phyloP scores from a whole-genome alignment of 2,888 invertebrate genomes.

The Hofmannophila pseudospretella region DNA sequence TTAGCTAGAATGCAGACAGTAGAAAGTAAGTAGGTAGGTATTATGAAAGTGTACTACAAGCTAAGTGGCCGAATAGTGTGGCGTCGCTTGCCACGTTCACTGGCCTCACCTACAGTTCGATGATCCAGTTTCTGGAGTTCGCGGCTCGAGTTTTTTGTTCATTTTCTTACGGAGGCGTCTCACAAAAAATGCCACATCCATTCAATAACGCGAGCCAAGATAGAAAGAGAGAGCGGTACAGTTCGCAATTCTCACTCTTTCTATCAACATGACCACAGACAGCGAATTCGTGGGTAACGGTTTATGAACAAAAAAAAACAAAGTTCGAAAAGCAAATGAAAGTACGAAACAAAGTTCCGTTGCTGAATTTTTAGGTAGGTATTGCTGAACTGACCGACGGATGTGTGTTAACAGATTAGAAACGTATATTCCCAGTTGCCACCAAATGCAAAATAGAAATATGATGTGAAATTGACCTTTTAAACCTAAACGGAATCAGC shows the following conservation, averaged over 20 bases:
- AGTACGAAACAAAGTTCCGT: conserved; percentile 43
- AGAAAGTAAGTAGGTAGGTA: conserved; percentile 10
- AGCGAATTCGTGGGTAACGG: conserved; percentile 44
- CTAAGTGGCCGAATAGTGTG: conserved; percentile 19
- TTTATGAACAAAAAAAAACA: conserved; percentile 54
- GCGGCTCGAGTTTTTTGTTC: conserved; percentile 50
- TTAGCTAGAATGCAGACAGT: background rate
- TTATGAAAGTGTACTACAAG: conserved; percentile 10
- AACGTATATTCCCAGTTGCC: too few relatives aligned
- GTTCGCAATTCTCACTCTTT: conserved; percentile 45
- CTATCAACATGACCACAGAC: conserved; percentile 31
- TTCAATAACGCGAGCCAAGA: conserved; percentile 43
- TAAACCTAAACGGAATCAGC: too few relatives aligned
- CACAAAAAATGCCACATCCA: conserved; percentile 53
- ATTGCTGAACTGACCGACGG: too few relatives aligned
- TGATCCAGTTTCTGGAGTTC: conserved; percentile 64
- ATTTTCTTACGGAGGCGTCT: conserved; percentile 44
- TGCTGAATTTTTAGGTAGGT: conserved; percentile 14
- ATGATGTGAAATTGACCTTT: too few relatives aligned
- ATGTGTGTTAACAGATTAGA: too few relatives aligned
- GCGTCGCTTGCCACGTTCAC: conserved; percentile 40
- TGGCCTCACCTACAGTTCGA: conserved; percentile 64
- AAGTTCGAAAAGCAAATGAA: conserved; percentile 57
- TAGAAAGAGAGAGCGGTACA: conserved; percentile 30
- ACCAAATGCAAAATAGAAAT: too few relatives aligned